Conservation (phyloP, 1,140 invertebrate species). For the Oryctes rhinoceros region DNA sequence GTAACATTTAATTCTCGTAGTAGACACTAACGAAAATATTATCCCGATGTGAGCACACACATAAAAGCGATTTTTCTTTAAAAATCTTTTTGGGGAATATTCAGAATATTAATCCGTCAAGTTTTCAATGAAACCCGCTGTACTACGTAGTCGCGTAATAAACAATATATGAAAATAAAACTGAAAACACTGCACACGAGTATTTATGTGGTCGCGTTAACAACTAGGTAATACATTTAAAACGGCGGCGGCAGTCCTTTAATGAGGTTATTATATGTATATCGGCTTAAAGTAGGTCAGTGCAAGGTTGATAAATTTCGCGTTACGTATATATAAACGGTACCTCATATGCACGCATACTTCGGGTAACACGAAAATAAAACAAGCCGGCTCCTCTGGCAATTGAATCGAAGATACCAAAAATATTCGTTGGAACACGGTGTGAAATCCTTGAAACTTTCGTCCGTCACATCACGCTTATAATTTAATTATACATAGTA, state of each 20-base stretch:
- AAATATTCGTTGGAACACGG: constrained; percentile 30
- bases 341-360: constrained; percentile 7
- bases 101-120: no score
- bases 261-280: constrained; percentile 7
- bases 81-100: no score
- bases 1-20: no score
- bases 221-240: constrained; percentile 6
- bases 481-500: neutral
- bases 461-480: neutral
- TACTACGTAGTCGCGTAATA: neutral
- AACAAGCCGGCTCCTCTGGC: neutral
- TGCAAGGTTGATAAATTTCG: constrained; percentile 31
- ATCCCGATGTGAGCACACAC: no score
- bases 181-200: neutral
- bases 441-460: constrained; percentile 21
- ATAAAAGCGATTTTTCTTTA: no score
- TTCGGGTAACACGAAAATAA: constrained; percentile 15
- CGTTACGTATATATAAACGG: constrained; percentile 15
- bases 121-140: no score
- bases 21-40: no score
- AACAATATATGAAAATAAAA: neutral
- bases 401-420: neutral
- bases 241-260: neutral
- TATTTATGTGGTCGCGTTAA: neutral
- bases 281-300: constrained; percentile 19